Evolutionary conservation across 2,797 vertebrate genomes (phyloP).

Genomic region (Crax fasciolata): DNA sequence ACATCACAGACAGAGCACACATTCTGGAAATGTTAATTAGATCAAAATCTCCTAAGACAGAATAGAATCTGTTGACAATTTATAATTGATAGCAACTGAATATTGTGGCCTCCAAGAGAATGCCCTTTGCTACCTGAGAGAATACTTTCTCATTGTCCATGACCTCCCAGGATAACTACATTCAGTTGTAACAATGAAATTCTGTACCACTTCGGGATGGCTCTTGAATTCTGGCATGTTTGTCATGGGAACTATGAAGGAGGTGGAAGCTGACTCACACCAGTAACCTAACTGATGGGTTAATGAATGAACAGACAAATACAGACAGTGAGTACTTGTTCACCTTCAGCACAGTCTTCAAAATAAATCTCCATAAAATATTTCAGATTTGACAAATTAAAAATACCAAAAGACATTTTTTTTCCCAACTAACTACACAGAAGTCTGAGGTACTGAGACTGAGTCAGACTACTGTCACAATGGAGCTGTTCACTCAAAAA

Average conservation of each 20-base stretch:
- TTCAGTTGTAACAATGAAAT: neutral
- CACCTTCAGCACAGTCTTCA: neutral
- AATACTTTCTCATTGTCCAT: neutral
- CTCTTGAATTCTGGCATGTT: neutral
- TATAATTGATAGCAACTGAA: neutral
- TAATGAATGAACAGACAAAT: neutral
- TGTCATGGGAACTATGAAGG: neutral
- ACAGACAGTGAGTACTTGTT: rapidly evolving
- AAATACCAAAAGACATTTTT: neutral
- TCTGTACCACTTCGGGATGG: neutral
- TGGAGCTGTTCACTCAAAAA: neutral
- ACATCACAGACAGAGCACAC: neutral
- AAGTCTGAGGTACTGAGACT: neutral
- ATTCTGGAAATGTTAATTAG: neutral
- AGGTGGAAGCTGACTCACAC: neutral
- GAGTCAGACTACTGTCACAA: neutral
- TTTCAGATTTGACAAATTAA: neutral
- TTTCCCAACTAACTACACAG: neutral
- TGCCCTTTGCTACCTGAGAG: neutral
- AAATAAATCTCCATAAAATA: neutral
- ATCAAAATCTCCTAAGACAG: neutral
- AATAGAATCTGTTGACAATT: neutral
- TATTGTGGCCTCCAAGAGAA: neutral
- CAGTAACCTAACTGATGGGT: neutral
- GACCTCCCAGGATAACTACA: neutral